Evolutionary conservation across 2,113 vertebrate species (phyloP).

Genomic region (Phoenicopterus ruber): DNA sequence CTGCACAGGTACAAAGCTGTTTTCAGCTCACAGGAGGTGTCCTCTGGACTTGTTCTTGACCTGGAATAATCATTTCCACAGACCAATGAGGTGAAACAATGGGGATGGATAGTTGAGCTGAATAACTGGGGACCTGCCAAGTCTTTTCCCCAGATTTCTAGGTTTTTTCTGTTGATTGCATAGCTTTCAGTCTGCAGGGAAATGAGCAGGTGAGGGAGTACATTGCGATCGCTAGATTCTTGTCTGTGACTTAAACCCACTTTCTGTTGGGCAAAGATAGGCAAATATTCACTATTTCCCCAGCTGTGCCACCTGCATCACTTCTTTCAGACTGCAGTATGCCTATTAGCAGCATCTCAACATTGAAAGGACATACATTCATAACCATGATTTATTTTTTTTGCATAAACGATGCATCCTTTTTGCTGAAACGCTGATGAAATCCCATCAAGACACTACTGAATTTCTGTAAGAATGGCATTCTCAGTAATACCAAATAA

Average conservation of each 20-base stretch:
- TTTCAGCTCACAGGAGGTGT: not conserved
- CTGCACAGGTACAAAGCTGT: not conserved
- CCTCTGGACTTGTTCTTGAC: not conserved
- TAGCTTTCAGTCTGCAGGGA: not conserved
- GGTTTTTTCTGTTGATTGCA: not conserved
- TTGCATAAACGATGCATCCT: not conserved
- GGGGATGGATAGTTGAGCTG: not conserved
- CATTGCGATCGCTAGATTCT: fast-evolving
- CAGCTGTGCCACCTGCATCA: not conserved
- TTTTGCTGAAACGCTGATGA: not conserved
- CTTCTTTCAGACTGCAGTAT: not conserved
- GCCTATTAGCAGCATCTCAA: not conserved
- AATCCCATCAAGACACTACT: not conserved
- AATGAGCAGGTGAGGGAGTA: not conserved
- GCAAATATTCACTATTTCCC: not conserved
- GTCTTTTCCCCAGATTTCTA: not conserved
- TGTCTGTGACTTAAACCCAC: not conserved
- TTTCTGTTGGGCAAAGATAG: not conserved
- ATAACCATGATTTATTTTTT: not conserved
- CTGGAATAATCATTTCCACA: not conserved
- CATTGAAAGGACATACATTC: not conserved
- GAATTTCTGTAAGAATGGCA: not conserved
- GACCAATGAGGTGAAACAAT: not conserved
- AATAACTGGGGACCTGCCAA: not conserved
- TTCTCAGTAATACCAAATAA: constrained; percentile 11